phyloP scores from a whole-genome alignment of 2,888 invertebrate species.

The Hecatera dysodea region DNA sequence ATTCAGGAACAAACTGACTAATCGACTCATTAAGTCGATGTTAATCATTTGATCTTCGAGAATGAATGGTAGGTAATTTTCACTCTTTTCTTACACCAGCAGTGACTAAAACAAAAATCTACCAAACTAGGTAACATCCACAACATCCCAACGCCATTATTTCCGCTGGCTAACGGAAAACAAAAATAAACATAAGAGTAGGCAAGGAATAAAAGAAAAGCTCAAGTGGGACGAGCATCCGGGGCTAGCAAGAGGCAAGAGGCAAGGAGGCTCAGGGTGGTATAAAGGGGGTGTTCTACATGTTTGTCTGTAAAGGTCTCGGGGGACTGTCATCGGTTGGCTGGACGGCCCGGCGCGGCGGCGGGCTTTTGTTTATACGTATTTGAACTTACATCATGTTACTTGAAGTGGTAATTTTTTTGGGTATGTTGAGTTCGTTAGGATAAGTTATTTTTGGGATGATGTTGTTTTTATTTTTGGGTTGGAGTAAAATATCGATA shows the following conservation, averaged over 20 bases:
- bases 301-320: conserved; percentile 70
- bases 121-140: conserved; percentile 67
- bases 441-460: conserved; percentile 29
- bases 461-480: neutral
- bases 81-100: neutral
- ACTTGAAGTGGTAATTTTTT: conserved; percentile 71
- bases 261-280: conserved; percentile 58
- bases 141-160: conserved; percentile 82
- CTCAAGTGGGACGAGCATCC: conserved; percentile 88
- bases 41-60: too few species aligned
- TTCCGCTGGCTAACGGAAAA: conserved; percentile 89
- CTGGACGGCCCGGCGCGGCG: conserved; percentile 72
- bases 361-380: conserved; percentile 84
- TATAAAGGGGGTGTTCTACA: conserved; percentile 64
- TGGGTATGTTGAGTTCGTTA: conserved; percentile 37
- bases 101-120: conserved; percentile 5
- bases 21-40: neutral
- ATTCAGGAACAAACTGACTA: neutral
- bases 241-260: conserved; percentile 74
- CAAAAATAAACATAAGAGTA: conserved; percentile 90
- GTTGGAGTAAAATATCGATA: neutral
- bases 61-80: too few species aligned
- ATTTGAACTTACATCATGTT: conserved; percentile 79
- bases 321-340: conserved; percentile 73
- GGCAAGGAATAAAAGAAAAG: conserved; percentile 89